A percentile compares a stretch with the other conserved stretches of the same genome.
Conservation (phyloP, 92 coral and sea anemone genomes). For the Zoanthus gigantus region DNA sequence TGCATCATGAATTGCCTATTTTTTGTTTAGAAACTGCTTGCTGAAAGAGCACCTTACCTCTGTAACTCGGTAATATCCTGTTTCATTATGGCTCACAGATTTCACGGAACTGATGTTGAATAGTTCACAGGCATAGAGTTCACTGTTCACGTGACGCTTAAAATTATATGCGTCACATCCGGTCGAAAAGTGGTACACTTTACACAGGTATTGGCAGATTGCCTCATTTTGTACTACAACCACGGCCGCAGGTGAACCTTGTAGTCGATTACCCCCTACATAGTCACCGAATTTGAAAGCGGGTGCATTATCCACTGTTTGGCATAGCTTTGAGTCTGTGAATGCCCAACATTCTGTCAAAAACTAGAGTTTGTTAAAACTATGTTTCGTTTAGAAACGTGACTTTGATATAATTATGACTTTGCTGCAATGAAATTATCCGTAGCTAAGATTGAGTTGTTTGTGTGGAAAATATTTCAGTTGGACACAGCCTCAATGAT, state of each 20-base stretch:
- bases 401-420: neutral
- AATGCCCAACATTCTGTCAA: neutral
- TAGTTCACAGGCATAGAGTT: constrained; percentile 1
- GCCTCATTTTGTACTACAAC: constrained; percentile 6
- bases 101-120: neutral
- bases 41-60: neutral
- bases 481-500: no score
- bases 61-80: neutral
- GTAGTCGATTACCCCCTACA: constrained; percentile 21
- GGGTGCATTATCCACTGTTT: constrained; percentile 5
- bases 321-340: neutral
- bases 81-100: neutral
- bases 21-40: neutral
- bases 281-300: neutral
- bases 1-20: no score
- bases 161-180: constrained; percentile 33
- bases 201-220: constrained; percentile 4
- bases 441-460: no score
- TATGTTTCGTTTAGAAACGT: neutral
- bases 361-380: neutral
- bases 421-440: neutral
- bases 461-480: no score
- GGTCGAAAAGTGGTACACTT: neutral
- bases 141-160: neutral
- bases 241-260: constrained; percentile 1